phyloP scores from a whole-genome alignment of 2,797 vertebrate genomes.

The Ctenopoma multispine region DNA sequence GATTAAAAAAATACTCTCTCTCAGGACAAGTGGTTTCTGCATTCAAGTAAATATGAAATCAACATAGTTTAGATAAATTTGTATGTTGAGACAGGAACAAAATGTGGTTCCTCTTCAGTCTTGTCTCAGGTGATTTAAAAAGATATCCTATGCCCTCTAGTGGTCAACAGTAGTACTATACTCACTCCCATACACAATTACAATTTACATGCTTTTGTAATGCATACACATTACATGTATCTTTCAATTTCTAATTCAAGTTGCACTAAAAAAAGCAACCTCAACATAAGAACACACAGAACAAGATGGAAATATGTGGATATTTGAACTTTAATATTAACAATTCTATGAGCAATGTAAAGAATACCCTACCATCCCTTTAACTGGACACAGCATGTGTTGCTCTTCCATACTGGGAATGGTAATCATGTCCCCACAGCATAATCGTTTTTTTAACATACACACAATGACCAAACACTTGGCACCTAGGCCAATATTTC shows the following conservation, averaged over 20 bases:
- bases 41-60: too few species aligned
- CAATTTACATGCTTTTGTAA: too few species aligned
- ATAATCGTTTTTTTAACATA: slow-evolving; percentile 44
- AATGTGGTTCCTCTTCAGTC: background rate
- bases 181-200: too few species aligned
- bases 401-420: slow-evolving; percentile 58
- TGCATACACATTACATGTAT: too few species aligned
- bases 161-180: slow-evolving; percentile 2
- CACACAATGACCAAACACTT: slow-evolving; percentile 36
- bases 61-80: too few species aligned
- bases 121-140: background rate
- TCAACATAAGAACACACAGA: slow-evolving; percentile 4
- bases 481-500: slow-evolving; percentile 41
- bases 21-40: too few species aligned
- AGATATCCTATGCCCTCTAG: slow-evolving; percentile 5
- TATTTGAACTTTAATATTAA: slow-evolving; percentile 68
- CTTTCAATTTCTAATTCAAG: too few species aligned
- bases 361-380: slow-evolving; percentile 45
- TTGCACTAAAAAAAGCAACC: too few species aligned
- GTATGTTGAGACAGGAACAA: too few species aligned
- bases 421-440: slow-evolving; percentile 31
- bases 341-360: slow-evolving; percentile 44
- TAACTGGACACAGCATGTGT: slow-evolving; percentile 50
- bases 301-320: slow-evolving; percentile 18
- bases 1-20: too few species aligned